Evolutionary conservation across 2,113 vertebrate genomes (phyloP).

Genomic region (Balaenoptera acutorostrata): DNA sequence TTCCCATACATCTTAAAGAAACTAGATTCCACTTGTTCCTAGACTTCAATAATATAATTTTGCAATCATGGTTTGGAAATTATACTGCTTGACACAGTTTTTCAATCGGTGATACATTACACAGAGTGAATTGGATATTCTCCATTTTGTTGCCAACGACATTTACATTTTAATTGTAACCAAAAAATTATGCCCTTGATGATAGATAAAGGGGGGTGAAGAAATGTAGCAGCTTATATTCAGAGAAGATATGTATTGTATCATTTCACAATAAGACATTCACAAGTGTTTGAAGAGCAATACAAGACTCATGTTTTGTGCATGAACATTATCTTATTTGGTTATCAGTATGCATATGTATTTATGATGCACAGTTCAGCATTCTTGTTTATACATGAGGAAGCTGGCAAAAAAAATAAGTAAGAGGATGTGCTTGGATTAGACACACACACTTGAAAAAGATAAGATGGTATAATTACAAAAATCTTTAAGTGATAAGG

Average conservation of each 20-base stretch:
- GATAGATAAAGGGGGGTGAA: neutral
- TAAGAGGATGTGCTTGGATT: neutral
- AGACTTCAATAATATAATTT: conserved; percentile 51
- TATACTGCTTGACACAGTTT: conserved; percentile 26
- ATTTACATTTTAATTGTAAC: conserved; percentile 58
- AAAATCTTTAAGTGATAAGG: neutral
- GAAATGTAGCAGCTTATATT: neutral
- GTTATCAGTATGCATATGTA: neutral
- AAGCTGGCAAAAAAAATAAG: neutral
- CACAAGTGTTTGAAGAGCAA: neutral
- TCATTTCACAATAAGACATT: neutral
- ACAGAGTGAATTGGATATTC: conserved; percentile 33
- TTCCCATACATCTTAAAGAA: neutral
- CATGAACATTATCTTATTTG: neutral
- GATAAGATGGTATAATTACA: neutral
- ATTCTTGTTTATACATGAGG: neutral
- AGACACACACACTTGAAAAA: neutral
- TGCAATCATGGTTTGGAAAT: conserved; percentile 36
- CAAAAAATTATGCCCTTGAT: conserved; percentile 6
- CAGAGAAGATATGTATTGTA: neutral
- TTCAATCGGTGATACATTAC: neutral
- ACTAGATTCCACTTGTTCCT: conserved; percentile 28
- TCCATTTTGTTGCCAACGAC: conserved; percentile 33
- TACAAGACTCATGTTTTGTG: neutral
- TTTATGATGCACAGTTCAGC: neutral